Conservation (phyloP, 2,113 vertebrate species). For the Siniperca knerii region DNA sequence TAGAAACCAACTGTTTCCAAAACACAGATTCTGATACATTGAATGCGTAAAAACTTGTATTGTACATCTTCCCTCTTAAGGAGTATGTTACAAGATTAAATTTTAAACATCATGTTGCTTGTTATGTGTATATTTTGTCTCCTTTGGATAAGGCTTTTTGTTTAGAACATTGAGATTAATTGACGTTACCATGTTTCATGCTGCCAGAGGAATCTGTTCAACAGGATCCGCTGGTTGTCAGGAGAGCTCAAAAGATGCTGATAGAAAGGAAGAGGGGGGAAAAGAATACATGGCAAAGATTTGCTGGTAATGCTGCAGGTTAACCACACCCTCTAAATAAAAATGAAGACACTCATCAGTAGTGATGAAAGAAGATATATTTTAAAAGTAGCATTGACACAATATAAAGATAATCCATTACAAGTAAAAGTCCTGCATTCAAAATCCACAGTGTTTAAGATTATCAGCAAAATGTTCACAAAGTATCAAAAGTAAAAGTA, state of each 20-base stretch:
- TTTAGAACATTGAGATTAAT: not conserved
- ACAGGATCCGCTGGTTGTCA: not conserved
- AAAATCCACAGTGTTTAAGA: not conserved
- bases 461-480: too few relatives aligned
- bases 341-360: not conserved
- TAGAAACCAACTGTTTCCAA: conserved; percentile 1
- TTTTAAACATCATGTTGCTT: conserved; percentile 42
- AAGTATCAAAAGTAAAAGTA: not conserved
- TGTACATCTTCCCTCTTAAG: conserved; percentile 34
- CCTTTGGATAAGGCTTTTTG: not conserved
- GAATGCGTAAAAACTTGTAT: conserved; percentile 26
- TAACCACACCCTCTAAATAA: not conserved
- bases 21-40: conserved; percentile 20
- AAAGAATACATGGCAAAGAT: not conserved
- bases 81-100: conserved; percentile 77
- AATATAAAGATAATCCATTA: not conserved
- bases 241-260: not conserved
- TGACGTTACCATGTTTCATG: not conserved
- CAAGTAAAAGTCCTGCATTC: not conserved
- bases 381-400: not conserved
- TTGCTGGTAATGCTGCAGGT: not conserved
- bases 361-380: not conserved
- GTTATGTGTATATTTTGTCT: not conserved
- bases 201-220: not conserved
- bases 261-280: not conserved